Conservation (phyloP, 1,140 invertebrate species). For the Procambarus virginalis region DNA sequence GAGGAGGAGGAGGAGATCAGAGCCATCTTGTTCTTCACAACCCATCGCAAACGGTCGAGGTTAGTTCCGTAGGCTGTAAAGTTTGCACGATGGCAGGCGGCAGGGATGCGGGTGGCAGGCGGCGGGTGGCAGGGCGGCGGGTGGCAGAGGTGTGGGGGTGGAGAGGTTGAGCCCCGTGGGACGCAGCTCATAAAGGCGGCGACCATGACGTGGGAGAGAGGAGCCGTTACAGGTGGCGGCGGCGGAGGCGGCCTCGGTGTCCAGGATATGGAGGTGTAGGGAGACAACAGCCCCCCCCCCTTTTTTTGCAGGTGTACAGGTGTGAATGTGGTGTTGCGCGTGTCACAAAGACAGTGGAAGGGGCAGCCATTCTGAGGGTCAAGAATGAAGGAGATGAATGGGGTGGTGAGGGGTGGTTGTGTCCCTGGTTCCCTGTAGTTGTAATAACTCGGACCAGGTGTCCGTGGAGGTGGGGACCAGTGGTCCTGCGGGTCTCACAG, state of each 20-base stretch:
- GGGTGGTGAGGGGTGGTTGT: too few species aligned
- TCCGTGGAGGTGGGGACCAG: too few species aligned
- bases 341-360: too few species aligned
- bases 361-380: too few species aligned
- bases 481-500: too few species aligned
- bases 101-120: neutral
- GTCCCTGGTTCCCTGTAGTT: too few species aligned
- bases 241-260: conserved; percentile 1
- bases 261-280: neutral
- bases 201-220: neutral
- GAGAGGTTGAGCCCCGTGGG: neutral
- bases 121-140: conserved; percentile 9
- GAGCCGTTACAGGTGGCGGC: conserved; percentile 9
- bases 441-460: too few species aligned
- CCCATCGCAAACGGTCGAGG: neutral
- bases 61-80: neutral
- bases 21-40: neutral
- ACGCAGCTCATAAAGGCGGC: conserved; percentile 14
- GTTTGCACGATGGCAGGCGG: neutral
- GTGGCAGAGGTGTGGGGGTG: neutral
- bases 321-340: neutral
- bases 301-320: neutral
- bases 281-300: neutral
- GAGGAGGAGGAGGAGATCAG: neutral
- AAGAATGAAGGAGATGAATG: too few species aligned